Percentiles rank a stretch among this genome's conserved stretches.
Evolutionary conservation across 30 jellyfish, hydroid and myxozoan species (phyloP).

Genomic region (Chrysaora quinquecirrha): DNA sequence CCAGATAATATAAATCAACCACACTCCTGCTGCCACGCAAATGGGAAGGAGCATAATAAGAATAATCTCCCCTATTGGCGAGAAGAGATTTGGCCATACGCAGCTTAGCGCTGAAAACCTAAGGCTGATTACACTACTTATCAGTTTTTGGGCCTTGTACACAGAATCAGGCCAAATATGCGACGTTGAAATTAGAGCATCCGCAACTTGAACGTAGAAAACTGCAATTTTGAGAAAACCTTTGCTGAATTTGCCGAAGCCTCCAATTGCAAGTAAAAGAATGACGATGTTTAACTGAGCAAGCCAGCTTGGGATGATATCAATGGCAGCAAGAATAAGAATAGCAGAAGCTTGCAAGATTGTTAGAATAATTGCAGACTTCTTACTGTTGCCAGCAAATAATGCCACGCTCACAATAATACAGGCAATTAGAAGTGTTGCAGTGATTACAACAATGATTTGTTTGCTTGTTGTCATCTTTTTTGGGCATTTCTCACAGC

Average conservation of each 20-base stretch:
- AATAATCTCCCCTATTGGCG: slow-evolving; percentile 23
- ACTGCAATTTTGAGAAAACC: slow-evolving; percentile 58
- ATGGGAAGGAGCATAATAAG: slow-evolving; percentile 55
- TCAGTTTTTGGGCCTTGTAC: slow-evolving; percentile 22
- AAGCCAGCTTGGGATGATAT: slow-evolving; percentile 64
- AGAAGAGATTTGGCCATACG: slow-evolving; percentile 23
- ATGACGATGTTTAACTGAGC: slow-evolving; percentile 41
- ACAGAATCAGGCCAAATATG: slow-evolving; percentile 63
- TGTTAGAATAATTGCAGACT: slow-evolving; percentile 23
- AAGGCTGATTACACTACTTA: slow-evolving; percentile 48
- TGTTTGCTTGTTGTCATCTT: background rate
- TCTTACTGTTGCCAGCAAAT: slow-evolving; percentile 3
- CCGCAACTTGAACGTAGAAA: slow-evolving; percentile 55
- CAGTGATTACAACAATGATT: background rate
- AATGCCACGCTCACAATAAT: slow-evolving; percentile 21
- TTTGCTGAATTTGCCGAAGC: slow-evolving; percentile 53
- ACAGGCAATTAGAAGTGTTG: slow-evolving; percentile 1
- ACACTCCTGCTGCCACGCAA: background rate
- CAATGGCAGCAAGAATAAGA: slow-evolving; percentile 43
- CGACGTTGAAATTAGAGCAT: slow-evolving; percentile 47
- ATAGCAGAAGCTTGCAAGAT: slow-evolving; percentile 31
- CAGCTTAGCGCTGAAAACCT: slow-evolving; percentile 50
- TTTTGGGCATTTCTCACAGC: slow-evolving; percentile 44
- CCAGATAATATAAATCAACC: background rate
- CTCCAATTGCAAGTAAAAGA: slow-evolving; percentile 48